These are phyloP conservation scores for Euzophera pinguis DNA, from an alignment of 2,888 invertebrate genomes.

Conservation along the genomic window DNA sequence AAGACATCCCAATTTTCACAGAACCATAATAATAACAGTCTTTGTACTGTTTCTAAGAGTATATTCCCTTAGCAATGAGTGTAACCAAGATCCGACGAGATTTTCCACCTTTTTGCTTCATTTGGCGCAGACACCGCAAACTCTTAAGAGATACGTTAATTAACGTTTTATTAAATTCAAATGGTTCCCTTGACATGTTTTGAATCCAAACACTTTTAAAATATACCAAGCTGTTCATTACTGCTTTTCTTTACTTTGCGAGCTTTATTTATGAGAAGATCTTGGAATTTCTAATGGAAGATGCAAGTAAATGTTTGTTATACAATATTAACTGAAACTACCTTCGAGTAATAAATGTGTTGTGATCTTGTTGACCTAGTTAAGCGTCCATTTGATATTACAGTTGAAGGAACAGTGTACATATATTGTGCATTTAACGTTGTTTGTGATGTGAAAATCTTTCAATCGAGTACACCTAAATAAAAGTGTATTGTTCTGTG, in stretches of 20 bases:
- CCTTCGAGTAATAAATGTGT: neutral
- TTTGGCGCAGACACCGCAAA: conserved; percentile 37
- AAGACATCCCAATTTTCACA: no score
- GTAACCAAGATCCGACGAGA: conserved; percentile 15
- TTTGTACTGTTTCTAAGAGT: neutral
- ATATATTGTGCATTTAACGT: no score
- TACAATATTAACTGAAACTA: conserved; percentile 5
- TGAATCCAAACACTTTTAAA: neutral
- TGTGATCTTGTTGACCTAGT: neutral
- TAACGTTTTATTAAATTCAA: conserved; percentile 40
- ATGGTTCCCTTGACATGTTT: conserved; percentile 16
- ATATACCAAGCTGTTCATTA: neutral
- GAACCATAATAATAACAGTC: no score
- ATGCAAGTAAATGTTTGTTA: conserved; percentile 2
- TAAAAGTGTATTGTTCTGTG: no score
- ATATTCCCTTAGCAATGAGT: neutral
- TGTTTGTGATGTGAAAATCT: no score
- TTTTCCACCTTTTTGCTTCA: conserved; percentile 38
- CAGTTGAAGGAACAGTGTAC: neutral
- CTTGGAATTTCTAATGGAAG: neutral
- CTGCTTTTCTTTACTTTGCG: neutral
- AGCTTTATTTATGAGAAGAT: neutral
- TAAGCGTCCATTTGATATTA: neutral
- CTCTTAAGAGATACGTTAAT: conserved; percentile 38
- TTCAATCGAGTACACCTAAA: no score